Percentiles rank a stretch among this genome's conserved stretches.
These are phyloP conservation scores for Lepetodrilus schrolli DNA, from an alignment of 2,888 invertebrate species.

Conservation along the genomic window DNA sequence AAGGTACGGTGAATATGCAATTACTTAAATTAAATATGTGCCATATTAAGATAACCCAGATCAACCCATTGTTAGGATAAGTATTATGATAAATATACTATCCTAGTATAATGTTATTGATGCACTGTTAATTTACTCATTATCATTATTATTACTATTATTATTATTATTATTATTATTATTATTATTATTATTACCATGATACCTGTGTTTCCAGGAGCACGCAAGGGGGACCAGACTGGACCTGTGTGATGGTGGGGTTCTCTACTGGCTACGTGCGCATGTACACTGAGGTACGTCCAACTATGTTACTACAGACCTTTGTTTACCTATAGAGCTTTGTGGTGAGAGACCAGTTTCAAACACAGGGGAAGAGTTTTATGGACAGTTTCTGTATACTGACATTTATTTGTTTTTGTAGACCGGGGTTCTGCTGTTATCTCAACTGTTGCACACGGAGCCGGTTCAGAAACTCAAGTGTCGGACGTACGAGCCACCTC, in stretches of 20 bases:
- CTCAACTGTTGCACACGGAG: slow-evolving; percentile 89
- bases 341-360: not conserved
- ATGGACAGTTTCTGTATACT: not conserved
- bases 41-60: too few relatives aligned
- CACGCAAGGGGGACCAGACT: slow-evolving; percentile 85
- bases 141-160: too few relatives aligned
- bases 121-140: too few relatives aligned
- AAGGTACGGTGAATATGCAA: slow-evolving; percentile 56
- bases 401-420: slow-evolving; percentile 60
- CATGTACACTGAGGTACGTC: slow-evolving; percentile 87
- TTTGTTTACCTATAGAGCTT: too few relatives aligned
- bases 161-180: too few relatives aligned
- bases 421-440: slow-evolving; percentile 86
- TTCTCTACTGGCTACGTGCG: slow-evolving; percentile 88
- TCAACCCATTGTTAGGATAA: too few relatives aligned
- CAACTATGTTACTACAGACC: too few relatives aligned
- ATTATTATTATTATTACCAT: too few relatives aligned
- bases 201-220: too few relatives aligned
- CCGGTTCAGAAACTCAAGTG: slow-evolving; percentile 87
- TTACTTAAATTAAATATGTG: too few relatives aligned
- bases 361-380: not conserved
- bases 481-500: slow-evolving; percentile 79
- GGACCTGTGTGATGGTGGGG: slow-evolving; percentile 93
- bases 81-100: too few relatives aligned
- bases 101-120: too few relatives aligned